A percentile compares a stretch with the other conserved stretches of the same genome.
Evolutionary conservation across 1,140 invertebrate species (phyloP).

Genomic region (Saxidomus purpurata): DNA sequence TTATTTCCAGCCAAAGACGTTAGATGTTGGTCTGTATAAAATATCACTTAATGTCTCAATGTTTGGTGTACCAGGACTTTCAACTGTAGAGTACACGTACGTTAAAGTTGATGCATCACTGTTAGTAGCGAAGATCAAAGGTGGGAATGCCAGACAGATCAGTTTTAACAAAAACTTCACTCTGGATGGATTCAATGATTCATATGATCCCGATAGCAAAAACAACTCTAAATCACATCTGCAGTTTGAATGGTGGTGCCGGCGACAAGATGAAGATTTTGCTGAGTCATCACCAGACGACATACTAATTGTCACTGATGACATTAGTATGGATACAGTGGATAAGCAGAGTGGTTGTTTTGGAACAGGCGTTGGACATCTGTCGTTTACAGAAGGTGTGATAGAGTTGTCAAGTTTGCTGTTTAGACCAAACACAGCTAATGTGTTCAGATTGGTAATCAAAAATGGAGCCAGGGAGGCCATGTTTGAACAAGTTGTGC

Average conservation of each 20-base stretch:
- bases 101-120: slow-evolving; percentile 59
- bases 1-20: slow-evolving; percentile 59
- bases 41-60: slow-evolving; percentile 74
- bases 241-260: slow-evolving; percentile 68
- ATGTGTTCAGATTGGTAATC: slow-evolving; percentile 65
- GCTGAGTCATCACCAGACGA: slow-evolving; percentile 3
- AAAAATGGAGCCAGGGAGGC: slow-evolving; percentile 10
- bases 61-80: slow-evolving; percentile 69
- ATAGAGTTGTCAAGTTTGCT: slow-evolving; percentile 57
- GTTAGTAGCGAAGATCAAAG: slow-evolving; percentile 62
- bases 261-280: slow-evolving; percentile 59
- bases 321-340: background rate
- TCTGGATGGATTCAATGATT: slow-evolving; percentile 61
- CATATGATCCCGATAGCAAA: slow-evolving; percentile 69
- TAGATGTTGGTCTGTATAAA: slow-evolving; percentile 68
- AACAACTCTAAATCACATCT: slow-evolving; percentile 56
- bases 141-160: slow-evolving; percentile 65
- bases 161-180: slow-evolving; percentile 67
- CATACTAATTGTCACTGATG: background rate
- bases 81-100: slow-evolving; percentile 63
- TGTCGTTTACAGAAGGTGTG: background rate
- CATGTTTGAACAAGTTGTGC: slow-evolving; percentile 61
- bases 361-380: slow-evolving; percentile 62
- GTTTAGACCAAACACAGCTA: slow-evolving; percentile 46
- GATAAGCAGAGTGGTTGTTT: slow-evolving; percentile 57